These are phyloP conservation scores for Bucorvus abyssinicus DNA, from an alignment of 2,797 vertebrate genomes.

Conservation along the genomic window DNA sequence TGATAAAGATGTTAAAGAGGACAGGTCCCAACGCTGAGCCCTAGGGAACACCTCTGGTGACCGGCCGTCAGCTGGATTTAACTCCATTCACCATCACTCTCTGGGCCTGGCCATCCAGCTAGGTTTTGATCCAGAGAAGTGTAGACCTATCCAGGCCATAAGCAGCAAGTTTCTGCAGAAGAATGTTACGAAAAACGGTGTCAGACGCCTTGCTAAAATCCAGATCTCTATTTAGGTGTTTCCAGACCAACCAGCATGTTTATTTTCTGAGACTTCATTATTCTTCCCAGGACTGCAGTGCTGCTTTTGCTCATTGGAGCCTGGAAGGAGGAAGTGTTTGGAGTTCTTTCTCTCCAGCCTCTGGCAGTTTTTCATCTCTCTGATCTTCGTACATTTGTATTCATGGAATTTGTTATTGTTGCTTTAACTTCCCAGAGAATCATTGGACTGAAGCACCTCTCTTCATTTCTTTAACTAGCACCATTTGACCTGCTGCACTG, in stretches of 20 bases:
- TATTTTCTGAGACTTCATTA: not conserved
- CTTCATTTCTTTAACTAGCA: constrained; percentile 74
- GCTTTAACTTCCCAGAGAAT: constrained; percentile 75
- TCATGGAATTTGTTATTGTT: constrained; percentile 77
- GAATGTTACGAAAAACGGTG: too few relatives aligned
- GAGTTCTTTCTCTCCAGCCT: not conserved
- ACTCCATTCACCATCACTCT: too few relatives aligned
- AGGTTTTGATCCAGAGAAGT: too few relatives aligned
- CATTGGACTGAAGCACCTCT: constrained; percentile 75
- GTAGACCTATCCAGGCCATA: too few relatives aligned
- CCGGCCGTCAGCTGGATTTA: too few relatives aligned
- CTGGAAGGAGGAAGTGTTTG: not conserved
- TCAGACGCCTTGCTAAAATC: too few relatives aligned
- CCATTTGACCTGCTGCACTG: constrained; percentile 73
- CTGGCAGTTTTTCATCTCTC: not conserved
- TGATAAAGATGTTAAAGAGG: too few relatives aligned
- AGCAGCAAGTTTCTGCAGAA: too few relatives aligned
- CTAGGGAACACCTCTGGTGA: too few relatives aligned
- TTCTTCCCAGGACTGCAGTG: not conserved
- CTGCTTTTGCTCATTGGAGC: not conserved
- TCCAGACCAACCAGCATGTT: not conserved
- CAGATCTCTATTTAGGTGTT: not conserved
- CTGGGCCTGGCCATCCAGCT: too few relatives aligned
- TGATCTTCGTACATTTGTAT: constrained; percentile 69
- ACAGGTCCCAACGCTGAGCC: too few relatives aligned